Base-by-base conservation (phyloP, 2,888 invertebrate species). In the Athalia cordata region DNA sequence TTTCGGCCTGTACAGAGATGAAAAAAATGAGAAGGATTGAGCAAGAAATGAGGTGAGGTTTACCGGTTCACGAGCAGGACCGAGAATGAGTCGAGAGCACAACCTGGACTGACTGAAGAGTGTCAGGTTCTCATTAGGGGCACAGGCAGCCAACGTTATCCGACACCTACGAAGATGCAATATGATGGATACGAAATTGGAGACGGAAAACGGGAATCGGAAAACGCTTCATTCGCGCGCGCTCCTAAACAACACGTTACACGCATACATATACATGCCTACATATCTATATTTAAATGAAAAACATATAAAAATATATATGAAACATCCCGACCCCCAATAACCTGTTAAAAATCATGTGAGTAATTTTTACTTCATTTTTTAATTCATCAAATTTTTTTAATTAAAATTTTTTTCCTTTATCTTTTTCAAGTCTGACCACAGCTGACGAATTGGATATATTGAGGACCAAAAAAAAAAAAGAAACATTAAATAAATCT, bases 91-190 rank as follows among this genome's bases (percentile, higher is more conserved):
- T 55, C 29, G 29, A 49, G 62, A 62, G 74, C 74, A 62, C 74
- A 78, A 55, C 78, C 52, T 64, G 78, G 62, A 72, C 64, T 29
- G 29, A 29, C 29, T 55, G 74, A 62, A 50, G 61, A 68, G 78
- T 78, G 78, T 78, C 78, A 64, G 74, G 70, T 78, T 78, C 78
- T 78, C 78, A 78, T 78, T 78, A 78, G 78, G 72, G 78, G 74
- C 78, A 29, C 29, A 29, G 29, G 29, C 29, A 29, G 29, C 29
- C 29, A 64, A 74, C 70, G 74, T 64, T 72, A 78, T 43, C 70
- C 78, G 74, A 74, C 74, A 61, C 78, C 78, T 68, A 62, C 68
- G 65, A 74, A 64, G 59, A 67, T 77, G 52, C 70, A 72, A 78
- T 78, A 74, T 75, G 74, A 75, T 62, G 74, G 74, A 62, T 75